Evolutionary conservation across 2,113 vertebrate genomes (phyloP).

Genomic region (Galeopterus variegatus): DNA sequence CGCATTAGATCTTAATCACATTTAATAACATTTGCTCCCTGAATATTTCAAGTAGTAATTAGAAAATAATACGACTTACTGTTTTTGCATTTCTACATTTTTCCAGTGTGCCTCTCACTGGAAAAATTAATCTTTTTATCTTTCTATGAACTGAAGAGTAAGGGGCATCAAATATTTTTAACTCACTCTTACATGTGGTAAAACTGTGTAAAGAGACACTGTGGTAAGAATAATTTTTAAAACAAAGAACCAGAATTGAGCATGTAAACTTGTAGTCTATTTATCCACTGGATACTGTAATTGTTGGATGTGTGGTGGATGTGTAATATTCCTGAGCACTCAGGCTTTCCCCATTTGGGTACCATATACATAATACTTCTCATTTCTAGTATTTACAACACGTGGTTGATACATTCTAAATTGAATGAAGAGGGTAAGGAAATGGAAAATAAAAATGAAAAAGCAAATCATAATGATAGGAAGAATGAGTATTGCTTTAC

Average conservation of each 20-base stretch:
- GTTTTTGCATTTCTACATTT: slow-evolving; percentile 52
- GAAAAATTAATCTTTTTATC: neutral
- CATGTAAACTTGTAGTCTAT: neutral
- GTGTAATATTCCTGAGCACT: neutral
- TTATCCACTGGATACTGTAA: neutral
- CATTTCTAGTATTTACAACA: neutral
- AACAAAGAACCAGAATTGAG: neutral
- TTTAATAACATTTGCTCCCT: neutral
- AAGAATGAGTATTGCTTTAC: neutral
- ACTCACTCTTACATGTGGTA: neutral
- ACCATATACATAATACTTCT: neutral
- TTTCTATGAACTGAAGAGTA: neutral
- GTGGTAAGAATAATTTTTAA: neutral
- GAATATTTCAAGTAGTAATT: neutral
- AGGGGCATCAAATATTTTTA: neutral
- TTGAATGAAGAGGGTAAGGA: neutral
- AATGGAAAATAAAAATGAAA: neutral
- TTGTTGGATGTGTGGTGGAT: neutral
- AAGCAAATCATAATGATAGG: neutral
- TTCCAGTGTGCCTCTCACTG: neutral
- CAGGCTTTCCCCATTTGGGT: neutral
- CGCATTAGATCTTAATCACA: neutral
- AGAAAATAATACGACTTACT: neutral
- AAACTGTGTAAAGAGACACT: neutral
- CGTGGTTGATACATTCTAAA: neutral